These are phyloP conservation scores for Betta splendens DNA, from an alignment of 2,797 vertebrate genomes.

Conservation along the genomic window DNA sequence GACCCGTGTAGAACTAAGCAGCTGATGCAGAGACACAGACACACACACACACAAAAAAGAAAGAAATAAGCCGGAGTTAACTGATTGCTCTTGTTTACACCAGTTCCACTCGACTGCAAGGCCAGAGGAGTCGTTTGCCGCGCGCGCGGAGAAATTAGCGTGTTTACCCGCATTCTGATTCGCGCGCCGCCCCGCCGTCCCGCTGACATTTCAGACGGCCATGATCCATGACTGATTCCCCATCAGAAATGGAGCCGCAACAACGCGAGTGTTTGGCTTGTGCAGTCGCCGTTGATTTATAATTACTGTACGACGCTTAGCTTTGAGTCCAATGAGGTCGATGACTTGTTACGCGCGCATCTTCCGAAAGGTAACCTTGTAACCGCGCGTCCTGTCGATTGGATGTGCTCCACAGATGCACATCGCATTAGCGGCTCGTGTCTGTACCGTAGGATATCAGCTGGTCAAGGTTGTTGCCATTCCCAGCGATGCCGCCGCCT, in stretches of 20 bases:
- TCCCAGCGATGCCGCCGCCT: constrained; percentile 33
- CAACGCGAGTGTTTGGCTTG: constrained; percentile 55
- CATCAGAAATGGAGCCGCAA: constrained; percentile 67
- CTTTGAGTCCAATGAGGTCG: constrained; percentile 66
- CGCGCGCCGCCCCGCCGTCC: constrained; percentile 61
- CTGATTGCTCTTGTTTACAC: constrained; percentile 75
- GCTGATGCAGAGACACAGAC: constrained; percentile 68
- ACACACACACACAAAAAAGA: no score
- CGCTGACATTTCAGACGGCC: constrained; percentile 78
- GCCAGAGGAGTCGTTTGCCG: constrained; percentile 71
- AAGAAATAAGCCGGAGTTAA: constrained; percentile 53
- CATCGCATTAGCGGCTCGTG: constrained; percentile 56
- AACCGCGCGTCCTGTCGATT: constrained; percentile 71
- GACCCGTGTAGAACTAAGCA: constrained; percentile 71
- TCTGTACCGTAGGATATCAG: constrained; percentile 44
- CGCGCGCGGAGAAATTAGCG: constrained; percentile 74
- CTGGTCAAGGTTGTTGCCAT: constrained; percentile 69
- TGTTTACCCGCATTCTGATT: constrained; percentile 81
- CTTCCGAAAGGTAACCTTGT: constrained; percentile 75
- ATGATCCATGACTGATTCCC: constrained; percentile 84
- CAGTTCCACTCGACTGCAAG: constrained; percentile 70
- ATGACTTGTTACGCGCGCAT: constrained; percentile 56
- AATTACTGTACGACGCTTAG: constrained; percentile 79
- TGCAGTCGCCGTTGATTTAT: constrained; percentile 54
- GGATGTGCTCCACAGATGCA: constrained; percentile 72